A percentile compares a stretch with the other conserved stretches of the same genome.
Conservation (phyloP, 2,113 vertebrate species). For the Chloroceryle aenea region DNA sequence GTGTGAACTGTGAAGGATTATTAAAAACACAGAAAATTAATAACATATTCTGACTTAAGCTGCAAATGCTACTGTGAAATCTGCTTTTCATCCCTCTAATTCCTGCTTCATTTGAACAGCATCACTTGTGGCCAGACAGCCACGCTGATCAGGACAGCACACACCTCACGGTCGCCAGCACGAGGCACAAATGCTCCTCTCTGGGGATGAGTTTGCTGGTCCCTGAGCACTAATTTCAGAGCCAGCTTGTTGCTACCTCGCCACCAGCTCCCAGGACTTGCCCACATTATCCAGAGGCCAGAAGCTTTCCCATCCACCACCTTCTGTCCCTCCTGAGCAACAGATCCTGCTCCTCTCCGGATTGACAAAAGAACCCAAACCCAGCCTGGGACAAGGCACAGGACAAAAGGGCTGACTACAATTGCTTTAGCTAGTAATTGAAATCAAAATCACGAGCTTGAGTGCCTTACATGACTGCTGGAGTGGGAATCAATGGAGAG, state of each 20-base stretch:
- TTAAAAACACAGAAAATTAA: rapidly evolving
- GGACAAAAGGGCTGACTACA: neutral
- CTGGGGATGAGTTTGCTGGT: neutral
- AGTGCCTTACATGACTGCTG: neutral
- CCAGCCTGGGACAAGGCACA: rapidly evolving
- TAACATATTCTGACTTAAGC: neutral
- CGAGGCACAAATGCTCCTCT: neutral
- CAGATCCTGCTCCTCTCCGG: neutral
- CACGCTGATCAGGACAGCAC: neutral
- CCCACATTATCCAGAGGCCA: slow-evolving; percentile 24
- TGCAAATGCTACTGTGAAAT: rapidly evolving
- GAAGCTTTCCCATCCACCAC: neutral
- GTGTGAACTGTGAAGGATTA: rapidly evolving
- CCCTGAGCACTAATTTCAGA: neutral
- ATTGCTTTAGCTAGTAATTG: rapidly evolving
- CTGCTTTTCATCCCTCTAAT: neutral
- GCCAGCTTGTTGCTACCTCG: neutral
- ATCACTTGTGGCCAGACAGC: neutral
- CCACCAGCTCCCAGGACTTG: neutral
- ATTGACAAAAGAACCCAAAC: neutral
- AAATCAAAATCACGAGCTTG: no score
- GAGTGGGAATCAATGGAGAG: no score
- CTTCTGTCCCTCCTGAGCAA: neutral
- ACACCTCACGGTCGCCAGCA: rapidly evolving
- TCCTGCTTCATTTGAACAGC: rapidly evolving